Percentiles rank a stretch among this genome's conserved stretches.
phyloP scores from a whole-genome alignment of 2,888 invertebrate genomes.

The Leucania comma region DNA sequence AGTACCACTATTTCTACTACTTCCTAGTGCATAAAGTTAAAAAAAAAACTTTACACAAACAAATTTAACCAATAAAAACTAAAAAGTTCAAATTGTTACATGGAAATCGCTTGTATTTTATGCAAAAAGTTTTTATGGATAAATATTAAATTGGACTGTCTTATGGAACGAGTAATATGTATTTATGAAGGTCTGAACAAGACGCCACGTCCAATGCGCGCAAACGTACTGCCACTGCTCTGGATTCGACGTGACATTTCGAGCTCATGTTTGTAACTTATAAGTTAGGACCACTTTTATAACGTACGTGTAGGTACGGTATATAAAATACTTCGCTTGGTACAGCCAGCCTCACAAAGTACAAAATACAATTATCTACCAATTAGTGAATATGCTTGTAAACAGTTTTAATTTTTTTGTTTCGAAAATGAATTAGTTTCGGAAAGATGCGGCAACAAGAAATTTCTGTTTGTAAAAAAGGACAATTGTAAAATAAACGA shows the following conservation, averaged over 20 bases:
- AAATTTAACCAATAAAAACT: too few species aligned
- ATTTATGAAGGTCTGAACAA: constrained; percentile 14
- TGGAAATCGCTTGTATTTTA: too few species aligned
- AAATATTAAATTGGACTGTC: background rate
- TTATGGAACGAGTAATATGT: background rate
- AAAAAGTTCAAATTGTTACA: too few species aligned
- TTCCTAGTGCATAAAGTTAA: too few species aligned
- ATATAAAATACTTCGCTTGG: background rate
- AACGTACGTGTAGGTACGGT: background rate
- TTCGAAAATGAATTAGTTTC: background rate
- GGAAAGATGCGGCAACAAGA: background rate
- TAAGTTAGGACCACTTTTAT: background rate
- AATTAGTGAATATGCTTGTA: background rate
- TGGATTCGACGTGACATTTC: constrained; percentile 33
- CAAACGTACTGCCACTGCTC: background rate
- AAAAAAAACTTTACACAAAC: too few species aligned
- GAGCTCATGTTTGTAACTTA: constrained; percentile 9
- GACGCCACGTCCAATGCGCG: background rate
- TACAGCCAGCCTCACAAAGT: background rate
- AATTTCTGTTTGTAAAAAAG: background rate
- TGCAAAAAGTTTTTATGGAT: too few species aligned
- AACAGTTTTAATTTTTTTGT: background rate
- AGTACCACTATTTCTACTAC: too few species aligned
- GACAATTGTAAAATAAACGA: constrained; percentile 11
- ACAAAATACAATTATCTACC: background rate